Conservation (phyloP, 2,113 vertebrate genomes). For the Melozone crissalis region DNA sequence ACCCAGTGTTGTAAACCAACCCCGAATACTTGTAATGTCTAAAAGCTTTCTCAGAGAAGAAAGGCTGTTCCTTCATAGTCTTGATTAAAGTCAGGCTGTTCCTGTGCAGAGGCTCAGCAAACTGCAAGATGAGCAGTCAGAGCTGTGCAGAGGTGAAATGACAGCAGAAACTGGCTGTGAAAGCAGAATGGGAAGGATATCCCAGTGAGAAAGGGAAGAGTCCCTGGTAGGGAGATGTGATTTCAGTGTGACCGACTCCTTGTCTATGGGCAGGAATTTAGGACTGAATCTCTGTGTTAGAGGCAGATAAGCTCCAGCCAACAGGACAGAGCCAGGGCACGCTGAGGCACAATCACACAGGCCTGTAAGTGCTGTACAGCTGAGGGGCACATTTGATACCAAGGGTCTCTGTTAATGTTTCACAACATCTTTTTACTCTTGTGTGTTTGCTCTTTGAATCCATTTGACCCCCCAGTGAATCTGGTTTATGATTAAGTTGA, state of each 20-base stretch:
- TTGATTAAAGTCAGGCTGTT: constrained; percentile 34
- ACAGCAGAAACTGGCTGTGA: not conserved
- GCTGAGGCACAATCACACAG: not conserved
- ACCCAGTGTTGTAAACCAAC: constrained; percentile 26
- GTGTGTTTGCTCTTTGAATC: not conserved
- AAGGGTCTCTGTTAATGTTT: not conserved
- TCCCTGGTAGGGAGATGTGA: not conserved
- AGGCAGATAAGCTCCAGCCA: not conserved
- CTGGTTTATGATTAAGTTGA: not conserved
- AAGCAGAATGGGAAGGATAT: not conserved
- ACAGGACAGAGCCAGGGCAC: not conserved
- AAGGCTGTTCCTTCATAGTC: not conserved
- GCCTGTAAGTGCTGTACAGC: not conserved
- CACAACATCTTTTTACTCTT: not conserved
- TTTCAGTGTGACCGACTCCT: not conserved
- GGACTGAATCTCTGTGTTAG: not conserved
- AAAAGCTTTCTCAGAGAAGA: constrained; percentile 34
- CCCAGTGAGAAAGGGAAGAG: not conserved
- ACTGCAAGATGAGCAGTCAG: not conserved
- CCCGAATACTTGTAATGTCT: not conserved
- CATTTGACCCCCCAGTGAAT: not conserved
- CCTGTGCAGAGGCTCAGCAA: not conserved
- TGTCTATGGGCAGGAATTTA: not conserved
- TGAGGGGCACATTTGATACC: not conserved
- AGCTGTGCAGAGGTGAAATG: not conserved